These are phyloP conservation scores for Drosophila leontia DNA, from an alignment of 1,140 invertebrate species.

Conservation along the genomic window DNA sequence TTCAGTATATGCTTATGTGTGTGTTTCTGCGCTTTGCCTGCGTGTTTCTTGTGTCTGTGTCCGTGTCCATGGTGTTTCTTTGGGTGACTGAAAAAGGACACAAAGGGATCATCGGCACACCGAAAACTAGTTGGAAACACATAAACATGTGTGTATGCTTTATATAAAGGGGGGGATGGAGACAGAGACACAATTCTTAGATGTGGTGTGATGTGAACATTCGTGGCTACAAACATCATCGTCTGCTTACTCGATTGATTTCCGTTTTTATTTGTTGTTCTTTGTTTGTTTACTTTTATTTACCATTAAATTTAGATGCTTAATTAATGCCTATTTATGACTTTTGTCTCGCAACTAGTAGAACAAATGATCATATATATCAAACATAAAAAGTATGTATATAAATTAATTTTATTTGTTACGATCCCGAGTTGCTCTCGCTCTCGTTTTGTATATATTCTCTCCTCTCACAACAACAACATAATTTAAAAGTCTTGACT, in stretches of 20 bases:
- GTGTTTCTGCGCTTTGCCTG: conserved; percentile 14
- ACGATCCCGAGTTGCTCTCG: conserved; percentile 48
- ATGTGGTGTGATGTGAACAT: conserved; percentile 62
- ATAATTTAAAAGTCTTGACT: conserved; percentile 65
- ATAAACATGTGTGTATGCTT: conserved; percentile 36
- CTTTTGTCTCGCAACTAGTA: conserved; percentile 74
- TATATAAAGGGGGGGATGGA: conserved; percentile 41
- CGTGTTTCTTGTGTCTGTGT: conserved; percentile 30
- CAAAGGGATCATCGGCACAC: conserved; percentile 12
- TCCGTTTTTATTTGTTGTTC: conserved; percentile 7
- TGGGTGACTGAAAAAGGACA: conserved; percentile 33
- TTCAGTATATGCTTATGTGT: conserved; percentile 63
- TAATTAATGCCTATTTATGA: conserved; percentile 71
- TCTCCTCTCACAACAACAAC: conserved; percentile 63
- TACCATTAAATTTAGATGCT: conserved; percentile 60
- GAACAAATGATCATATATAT: conserved; percentile 63
- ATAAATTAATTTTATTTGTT: conserved; percentile 51
- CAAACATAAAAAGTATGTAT: conserved; percentile 60
- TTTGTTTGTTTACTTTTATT: conserved; percentile 54
- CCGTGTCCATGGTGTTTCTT: conserved; percentile 16
- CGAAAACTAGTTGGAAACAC: conserved; percentile 29
- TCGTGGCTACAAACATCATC: conserved; percentile 54
- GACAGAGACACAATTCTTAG: conserved; percentile 35
- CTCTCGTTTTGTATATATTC: conserved; percentile 19
- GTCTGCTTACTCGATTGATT: conserved; percentile 41